Conservation (phyloP, 2,113 vertebrate genomes). For the Psittacus erithacus region DNA sequence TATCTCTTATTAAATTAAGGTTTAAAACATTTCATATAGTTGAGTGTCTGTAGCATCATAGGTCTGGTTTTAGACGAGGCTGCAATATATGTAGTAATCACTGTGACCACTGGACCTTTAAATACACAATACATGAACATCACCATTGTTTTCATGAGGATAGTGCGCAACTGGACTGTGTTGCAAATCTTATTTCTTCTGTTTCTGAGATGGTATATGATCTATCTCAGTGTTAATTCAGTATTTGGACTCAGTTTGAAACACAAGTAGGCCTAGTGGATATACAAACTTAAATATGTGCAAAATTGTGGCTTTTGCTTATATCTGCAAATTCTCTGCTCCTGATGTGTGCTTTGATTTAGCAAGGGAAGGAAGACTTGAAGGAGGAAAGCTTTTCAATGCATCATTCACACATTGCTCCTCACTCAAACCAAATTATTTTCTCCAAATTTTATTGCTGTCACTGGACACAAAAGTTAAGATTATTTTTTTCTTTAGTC, state of each 20-base stretch:
- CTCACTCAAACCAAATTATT: neutral
- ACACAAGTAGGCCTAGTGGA: neutral
- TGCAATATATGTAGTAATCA: neutral
- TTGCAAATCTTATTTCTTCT: neutral
- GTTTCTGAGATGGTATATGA: neutral
- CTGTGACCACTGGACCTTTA: neutral
- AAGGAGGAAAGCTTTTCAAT: neutral
- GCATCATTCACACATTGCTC: accelerated
- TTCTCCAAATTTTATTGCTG: neutral
- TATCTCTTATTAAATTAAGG: neutral
- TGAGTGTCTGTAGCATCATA: accelerated
- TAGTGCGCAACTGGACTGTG: neutral
- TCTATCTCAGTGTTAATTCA: neutral
- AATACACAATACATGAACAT: neutral
- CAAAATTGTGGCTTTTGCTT: neutral
- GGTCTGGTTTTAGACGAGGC: neutral
- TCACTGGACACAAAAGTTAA: neutral
- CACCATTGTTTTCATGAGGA: neutral
- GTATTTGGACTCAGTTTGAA: neutral
- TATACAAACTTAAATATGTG: neutral
- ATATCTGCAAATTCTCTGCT: neutral
- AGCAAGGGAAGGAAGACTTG: neutral
- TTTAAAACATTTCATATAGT: neutral
- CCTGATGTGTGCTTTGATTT: neutral
- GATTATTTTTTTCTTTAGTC: neutral